Conservation (phyloP, 2,113 vertebrate species). For the Ptilonorhynchus violaceus region DNA sequence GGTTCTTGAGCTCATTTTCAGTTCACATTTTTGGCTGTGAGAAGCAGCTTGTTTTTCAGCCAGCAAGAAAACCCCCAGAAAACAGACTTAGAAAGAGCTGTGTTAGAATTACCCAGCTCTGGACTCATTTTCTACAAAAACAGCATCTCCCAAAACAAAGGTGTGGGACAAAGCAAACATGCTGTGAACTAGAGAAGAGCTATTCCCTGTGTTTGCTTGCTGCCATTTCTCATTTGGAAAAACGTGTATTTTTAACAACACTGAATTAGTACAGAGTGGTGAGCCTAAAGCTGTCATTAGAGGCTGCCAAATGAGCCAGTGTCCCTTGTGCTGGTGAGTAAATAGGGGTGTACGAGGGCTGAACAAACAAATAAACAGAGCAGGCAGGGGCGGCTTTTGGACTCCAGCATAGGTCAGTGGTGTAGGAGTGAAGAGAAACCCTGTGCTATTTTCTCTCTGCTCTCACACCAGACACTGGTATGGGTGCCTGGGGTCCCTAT, state of each 20-base stretch:
- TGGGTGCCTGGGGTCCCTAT: not conserved
- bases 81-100: not conserved
- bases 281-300: constrained; percentile 71
- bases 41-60: constrained; percentile 37
- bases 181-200: not conserved
- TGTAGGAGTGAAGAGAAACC: not conserved
- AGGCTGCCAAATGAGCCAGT: constrained; percentile 58
- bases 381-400: not conserved
- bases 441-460: not conserved
- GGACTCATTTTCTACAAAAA: not conserved
- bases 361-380: constrained; percentile 70
- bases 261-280: constrained; percentile 62
- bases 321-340: constrained; percentile 4
- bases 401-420: not conserved
- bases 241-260: constrained; percentile 70
- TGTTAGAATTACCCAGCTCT: not conserved
- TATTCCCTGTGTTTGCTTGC: not conserved
- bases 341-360: not conserved
- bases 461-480: not conserved
- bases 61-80: not conserved
- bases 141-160: constrained; percentile 14
- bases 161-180: constrained; percentile 23
- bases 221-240: constrained; percentile 10
- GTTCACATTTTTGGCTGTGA: constrained; percentile 31
- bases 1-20: constrained; percentile 8